These are phyloP conservation scores for Blastobasis lacticolella DNA, from an alignment of 2,888 invertebrate species.

Conservation along the genomic window DNA sequence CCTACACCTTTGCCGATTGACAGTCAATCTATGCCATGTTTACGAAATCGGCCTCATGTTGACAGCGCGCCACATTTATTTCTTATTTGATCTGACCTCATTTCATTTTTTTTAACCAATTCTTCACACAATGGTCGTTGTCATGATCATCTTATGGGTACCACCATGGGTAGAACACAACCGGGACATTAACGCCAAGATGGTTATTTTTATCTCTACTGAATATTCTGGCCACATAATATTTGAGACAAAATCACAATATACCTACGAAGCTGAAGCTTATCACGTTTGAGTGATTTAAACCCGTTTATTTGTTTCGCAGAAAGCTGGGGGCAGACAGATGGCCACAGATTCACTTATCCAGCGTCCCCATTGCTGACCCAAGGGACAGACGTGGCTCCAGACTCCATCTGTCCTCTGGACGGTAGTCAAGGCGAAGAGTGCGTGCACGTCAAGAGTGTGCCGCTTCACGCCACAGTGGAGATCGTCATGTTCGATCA, in stretches of 20 bases:
- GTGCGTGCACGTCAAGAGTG: constrained; percentile 81
- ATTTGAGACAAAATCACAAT: not conserved
- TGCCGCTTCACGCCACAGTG: constrained; percentile 79
- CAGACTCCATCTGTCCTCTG: constrained; percentile 66
- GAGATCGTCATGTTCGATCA: constrained; percentile 84
- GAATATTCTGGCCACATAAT: not conserved
- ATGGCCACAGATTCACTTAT: constrained; percentile 83
- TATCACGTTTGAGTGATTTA: not conserved
- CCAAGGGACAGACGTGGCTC: constrained; percentile 76
- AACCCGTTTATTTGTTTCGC: constrained; percentile 11
- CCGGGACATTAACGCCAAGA: no score
- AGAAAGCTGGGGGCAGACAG: constrained; percentile 76
- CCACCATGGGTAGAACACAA: no score
- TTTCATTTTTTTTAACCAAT: no score
- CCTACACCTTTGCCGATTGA: no score
- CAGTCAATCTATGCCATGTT: no score
- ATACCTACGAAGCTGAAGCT: no score
- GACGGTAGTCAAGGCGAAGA: constrained; percentile 60
- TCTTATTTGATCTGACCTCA: no score
- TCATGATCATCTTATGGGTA: no score
- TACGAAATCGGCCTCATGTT: no score
- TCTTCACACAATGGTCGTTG: no score
- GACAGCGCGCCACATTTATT: no score
- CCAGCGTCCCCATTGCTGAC: constrained; percentile 86
- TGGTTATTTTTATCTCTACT: not conserved